phyloP scores from a whole-genome alignment of 2,888 invertebrate genomes.

The Amiota minor region DNA sequence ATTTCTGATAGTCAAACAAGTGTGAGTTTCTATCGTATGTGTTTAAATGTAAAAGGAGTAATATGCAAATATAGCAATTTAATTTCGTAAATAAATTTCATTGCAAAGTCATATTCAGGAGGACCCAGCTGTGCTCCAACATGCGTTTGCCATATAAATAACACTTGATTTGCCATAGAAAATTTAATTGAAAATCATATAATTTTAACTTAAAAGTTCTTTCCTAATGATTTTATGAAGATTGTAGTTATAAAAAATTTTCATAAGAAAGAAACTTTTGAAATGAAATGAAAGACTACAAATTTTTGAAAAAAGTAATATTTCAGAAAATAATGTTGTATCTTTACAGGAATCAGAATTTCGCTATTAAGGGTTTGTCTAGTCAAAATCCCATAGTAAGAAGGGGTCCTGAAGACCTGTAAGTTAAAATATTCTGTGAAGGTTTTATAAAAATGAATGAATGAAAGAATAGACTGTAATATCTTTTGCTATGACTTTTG shows the following conservation, averaged over 20 bases:
- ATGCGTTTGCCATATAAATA: constrained; percentile 48
- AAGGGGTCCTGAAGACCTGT: too few species aligned
- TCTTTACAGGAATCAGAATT: too few species aligned
- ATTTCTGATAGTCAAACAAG: constrained; percentile 51
- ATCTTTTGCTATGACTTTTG: too few species aligned
- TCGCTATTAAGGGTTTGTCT: too few species aligned
- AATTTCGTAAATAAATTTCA: constrained; percentile 56
- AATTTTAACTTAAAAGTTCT: constrained; percentile 13
- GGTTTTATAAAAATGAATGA: too few species aligned
- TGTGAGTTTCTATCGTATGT: constrained; percentile 23
- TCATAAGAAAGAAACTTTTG: too few species aligned
- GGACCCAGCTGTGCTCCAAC: constrained; percentile 52
- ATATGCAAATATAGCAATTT: constrained; percentile 63
- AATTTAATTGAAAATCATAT: constrained; percentile 50
- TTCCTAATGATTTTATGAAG: background rate
- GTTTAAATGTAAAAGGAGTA: constrained; percentile 37
- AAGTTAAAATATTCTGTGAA: too few species aligned
- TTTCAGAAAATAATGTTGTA: too few species aligned
- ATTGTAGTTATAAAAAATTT: background rate
- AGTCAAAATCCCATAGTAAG: too few species aligned
- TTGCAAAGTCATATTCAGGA: constrained; percentile 60
- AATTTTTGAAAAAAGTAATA: too few species aligned
- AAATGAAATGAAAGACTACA: too few species aligned
- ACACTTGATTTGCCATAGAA: constrained; percentile 39
- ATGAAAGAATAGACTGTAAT: too few species aligned